phyloP scores from a whole-genome alignment of 2,888 invertebrate genomes.

The Miltochrista miniata region DNA sequence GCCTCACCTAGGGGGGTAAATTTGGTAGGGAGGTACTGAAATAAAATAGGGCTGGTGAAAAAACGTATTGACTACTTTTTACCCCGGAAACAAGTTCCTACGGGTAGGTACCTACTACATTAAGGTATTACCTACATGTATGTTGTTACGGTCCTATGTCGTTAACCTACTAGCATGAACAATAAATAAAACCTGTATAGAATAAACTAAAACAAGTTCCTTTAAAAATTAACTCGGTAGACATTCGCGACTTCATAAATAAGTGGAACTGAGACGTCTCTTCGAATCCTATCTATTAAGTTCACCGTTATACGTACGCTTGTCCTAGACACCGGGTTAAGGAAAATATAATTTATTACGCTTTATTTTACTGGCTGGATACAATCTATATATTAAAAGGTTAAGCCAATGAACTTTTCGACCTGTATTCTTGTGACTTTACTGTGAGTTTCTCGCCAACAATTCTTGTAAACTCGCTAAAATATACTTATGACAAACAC shows the following conservation, averaged over 20 bases:
- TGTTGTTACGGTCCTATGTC: too few species aligned
- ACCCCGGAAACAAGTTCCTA: too few species aligned
- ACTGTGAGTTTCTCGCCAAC: too few species aligned
- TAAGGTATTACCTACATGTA: too few species aligned
- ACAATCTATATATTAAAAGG: constrained; percentile 46
- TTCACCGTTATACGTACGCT: constrained; percentile 6
- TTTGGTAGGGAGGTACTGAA: too few species aligned
- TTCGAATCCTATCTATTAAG: constrained; percentile 6
- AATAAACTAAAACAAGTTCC: neutral
- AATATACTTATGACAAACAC: too few species aligned
- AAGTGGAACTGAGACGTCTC: constrained; percentile 5
- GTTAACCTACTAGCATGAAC: neutral
- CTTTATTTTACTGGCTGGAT: constrained; percentile 26
- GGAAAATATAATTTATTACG: constrained; percentile 32
- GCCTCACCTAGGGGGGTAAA: too few species aligned
- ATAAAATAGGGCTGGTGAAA: too few species aligned
- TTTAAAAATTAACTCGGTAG: neutral
- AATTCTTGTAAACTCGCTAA: too few species aligned
- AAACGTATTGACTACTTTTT: too few species aligned
- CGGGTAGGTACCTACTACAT: too few species aligned
- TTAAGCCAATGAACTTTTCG: constrained; percentile 66
- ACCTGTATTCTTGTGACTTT: too few species aligned
- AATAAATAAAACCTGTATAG: neutral
- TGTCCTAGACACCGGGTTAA: constrained; percentile 18
- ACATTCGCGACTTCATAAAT: constrained; percentile 5